Conservation (phyloP, 2,888 invertebrate species). For the Tenthredo distinguenda region DNA sequence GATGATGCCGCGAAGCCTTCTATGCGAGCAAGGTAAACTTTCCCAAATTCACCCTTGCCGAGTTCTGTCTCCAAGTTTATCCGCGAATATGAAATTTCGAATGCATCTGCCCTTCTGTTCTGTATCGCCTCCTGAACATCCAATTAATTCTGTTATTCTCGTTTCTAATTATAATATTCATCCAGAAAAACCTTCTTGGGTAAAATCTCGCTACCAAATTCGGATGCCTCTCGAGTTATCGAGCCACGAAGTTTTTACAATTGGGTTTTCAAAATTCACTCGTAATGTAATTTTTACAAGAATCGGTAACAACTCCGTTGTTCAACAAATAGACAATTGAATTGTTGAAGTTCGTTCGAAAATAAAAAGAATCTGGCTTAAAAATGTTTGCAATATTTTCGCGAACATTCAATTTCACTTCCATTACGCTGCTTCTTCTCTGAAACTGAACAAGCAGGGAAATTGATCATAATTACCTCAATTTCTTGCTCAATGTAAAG, state of each 20-base stretch:
- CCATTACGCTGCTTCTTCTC: too few relatives aligned
- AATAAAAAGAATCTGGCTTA: too few relatives aligned
- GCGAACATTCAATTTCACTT: too few relatives aligned
- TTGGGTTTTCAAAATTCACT: too few relatives aligned
- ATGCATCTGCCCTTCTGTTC: constrained; percentile 74
- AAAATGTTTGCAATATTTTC: too few relatives aligned
- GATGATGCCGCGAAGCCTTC: constrained; percentile 72
- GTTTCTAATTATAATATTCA: not conserved
- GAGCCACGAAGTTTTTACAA: too few relatives aligned
- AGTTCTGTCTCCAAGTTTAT: constrained; percentile 81
- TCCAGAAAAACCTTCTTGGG: not conserved
- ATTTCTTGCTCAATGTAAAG: constrained; percentile 67
- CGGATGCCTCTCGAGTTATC: too few relatives aligned
- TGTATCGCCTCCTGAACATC: constrained; percentile 58
- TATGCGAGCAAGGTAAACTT: constrained; percentile 85
- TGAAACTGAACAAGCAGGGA: not conserved
- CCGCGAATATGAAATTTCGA: constrained; percentile 79
- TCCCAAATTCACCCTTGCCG: constrained; percentile 89
- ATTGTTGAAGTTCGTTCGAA: not conserved
- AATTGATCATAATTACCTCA: constrained; percentile 62
- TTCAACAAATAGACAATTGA: not conserved
- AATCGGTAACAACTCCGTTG: not conserved
- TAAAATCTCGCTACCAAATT: not conserved
- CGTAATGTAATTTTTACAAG: not conserved
- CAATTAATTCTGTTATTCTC: not conserved